Base-by-base conservation (phyloP, 2,888 invertebrate genomes). In the Pemphredon lugubris region DNA sequence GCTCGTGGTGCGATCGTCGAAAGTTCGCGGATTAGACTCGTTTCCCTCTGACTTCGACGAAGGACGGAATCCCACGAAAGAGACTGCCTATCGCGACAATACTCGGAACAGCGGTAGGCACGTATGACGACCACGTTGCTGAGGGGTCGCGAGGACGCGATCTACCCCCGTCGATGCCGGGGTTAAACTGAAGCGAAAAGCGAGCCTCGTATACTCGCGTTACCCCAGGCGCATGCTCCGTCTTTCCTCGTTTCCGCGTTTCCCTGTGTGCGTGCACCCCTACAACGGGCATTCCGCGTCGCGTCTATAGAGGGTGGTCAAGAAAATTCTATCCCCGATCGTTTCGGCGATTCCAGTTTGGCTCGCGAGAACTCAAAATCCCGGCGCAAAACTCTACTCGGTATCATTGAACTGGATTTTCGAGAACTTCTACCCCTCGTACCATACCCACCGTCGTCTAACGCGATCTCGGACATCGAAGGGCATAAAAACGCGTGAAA, bases 151-250 rank as follows among this genome's bases (percentile, higher is more conserved):
- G 57, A 57, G 77, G 82, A 77, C 86, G 83, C 86, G 86, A 81
- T 79, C 81, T 78, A 86, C 86, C 87, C 86, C 85, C 83, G 71
- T 75, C 71, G 81, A 82, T 70, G 81, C 83, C 84, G 87, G 87
- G 86, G 85, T 84, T 84, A 79, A 82, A 89, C 88, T 89, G 85
- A 86, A 75, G 76, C 72, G 64, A 71, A 81, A 81, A 67, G 77
- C 75, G 76, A 77, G 72, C 73, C 78, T 71, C 73, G 61, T 58
- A 45, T 58, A 23, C 40, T 74, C 57, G 60, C 65, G 71, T 54
- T 57, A 26, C 40, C 58, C 61, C 61, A 21, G 53, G 73, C 74
- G 75, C 73, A 75, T 73, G 67, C 71, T 59, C 80, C 60, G 66
- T n/a, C 48, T 57, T 14, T 51, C 59, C 53, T 58, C 67, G 40